Percentiles rank a stretch among this genome's conserved stretches.
phyloP scores from a whole-genome alignment of 2,113 vertebrate genomes.

The Phalacrocorax carbo region DNA sequence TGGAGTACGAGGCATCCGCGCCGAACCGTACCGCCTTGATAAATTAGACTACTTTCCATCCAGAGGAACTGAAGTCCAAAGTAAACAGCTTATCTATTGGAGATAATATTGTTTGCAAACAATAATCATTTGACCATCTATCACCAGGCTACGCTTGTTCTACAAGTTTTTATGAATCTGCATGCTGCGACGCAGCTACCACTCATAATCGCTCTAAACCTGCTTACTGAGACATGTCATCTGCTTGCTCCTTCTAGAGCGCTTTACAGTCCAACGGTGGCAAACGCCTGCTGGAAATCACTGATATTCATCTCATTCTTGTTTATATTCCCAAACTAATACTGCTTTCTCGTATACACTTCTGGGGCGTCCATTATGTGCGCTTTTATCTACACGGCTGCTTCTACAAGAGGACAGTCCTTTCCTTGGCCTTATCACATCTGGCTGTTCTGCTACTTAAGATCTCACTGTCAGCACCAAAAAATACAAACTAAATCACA shows the following conservation, averaged over 20 bases:
- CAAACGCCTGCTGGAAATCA: not conserved
- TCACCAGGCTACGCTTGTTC: not conserved
- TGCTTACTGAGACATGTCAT: not conserved
- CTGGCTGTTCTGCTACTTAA: rapidly evolving
- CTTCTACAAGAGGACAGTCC: not conserved
- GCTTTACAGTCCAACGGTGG: not conserved
- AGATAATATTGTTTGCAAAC: slow-evolving; percentile 63
- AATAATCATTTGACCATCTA: slow-evolving; percentile 31
- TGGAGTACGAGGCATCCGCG: not conserved
- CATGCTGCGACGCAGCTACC: rapidly evolving
- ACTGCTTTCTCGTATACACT: not conserved
- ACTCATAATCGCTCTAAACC: not conserved
- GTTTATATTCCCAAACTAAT: not conserved
- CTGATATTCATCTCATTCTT: not conserved
- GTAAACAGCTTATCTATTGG: slow-evolving; percentile 53
- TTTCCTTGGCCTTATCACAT: not conserved
- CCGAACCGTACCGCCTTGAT: not conserved
- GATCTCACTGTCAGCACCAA: not conserved
- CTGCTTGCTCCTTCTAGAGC: not conserved
- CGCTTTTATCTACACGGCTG: not conserved
- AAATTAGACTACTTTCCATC: not conserved
- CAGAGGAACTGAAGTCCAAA: slow-evolving; percentile 12
- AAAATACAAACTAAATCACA: not conserved
- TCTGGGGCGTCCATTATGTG: rapidly evolving
- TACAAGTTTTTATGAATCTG: not conserved